Percentiles rank a stretch among this genome's conserved stretches.
Evolutionary conservation across 2,113 vertebrate genomes (phyloP).

Genomic region (Mesoclemmys tuberculata): DNA sequence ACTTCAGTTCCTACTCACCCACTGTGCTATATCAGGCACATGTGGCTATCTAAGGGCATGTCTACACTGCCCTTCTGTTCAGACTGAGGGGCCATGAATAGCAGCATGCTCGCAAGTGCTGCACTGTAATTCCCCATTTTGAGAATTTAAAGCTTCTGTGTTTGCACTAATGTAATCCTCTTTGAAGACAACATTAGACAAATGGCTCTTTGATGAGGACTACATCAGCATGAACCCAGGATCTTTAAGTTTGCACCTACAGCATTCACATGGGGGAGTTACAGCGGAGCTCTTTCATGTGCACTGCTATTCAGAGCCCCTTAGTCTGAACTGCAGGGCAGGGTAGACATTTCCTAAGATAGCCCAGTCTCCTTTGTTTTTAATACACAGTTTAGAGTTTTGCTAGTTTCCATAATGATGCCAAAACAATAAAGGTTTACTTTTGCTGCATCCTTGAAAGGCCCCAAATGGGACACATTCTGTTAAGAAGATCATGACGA

Average conservation of each 20-base stretch:
- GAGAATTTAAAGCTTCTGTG: background rate
- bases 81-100: background rate
- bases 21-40: background rate
- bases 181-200: background rate
- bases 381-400: background rate
- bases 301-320: too few species aligned
- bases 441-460: conserved; percentile 2
- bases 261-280: background rate
- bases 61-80: background rate
- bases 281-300: too few species aligned
- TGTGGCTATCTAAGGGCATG: background rate
- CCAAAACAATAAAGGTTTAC: background rate
- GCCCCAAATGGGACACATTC: background rate
- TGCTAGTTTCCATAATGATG: conserved; percentile 17
- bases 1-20: background rate
- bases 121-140: background rate
- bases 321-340: background rate
- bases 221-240: background rate
- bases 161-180: background rate
- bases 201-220: background rate
- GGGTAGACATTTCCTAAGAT: background rate
- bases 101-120: too few species aligned
- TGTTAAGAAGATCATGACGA: background rate
- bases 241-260: background rate
- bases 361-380: background rate